Conservation (phyloP, 2,113 vertebrate genomes). For the Sphyrna mokarran region DNA sequence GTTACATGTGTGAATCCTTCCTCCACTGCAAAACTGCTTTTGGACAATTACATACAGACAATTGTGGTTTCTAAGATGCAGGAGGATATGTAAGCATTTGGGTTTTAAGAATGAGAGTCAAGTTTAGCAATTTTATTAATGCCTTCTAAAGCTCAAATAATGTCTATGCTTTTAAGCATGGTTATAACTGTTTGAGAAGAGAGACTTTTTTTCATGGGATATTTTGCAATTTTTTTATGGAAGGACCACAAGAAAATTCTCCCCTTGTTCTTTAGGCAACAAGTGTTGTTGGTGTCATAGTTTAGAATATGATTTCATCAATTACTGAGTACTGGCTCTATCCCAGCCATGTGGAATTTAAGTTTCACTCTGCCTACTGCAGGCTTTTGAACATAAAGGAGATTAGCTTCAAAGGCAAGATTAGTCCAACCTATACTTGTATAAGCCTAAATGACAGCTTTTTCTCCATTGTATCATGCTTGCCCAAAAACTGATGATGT, state of each 20-base stretch:
- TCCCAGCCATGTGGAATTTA: background rate
- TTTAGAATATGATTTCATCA: background rate
- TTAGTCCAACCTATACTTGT: background rate
- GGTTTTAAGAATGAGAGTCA: background rate
- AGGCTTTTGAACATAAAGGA: background rate
- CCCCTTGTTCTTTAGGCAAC: background rate
- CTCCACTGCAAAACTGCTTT: background rate
- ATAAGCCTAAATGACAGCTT: background rate
- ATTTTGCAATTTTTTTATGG: background rate
- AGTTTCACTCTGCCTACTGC: background rate
- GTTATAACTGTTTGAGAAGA: background rate
- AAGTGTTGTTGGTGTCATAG: background rate
- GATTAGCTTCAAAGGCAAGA: background rate
- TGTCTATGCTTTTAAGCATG: background rate
- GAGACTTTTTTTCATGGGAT: background rate
- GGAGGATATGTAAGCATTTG: background rate
- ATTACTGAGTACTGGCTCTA: background rate
- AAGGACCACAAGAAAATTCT: background rate
- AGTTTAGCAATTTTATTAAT: background rate
- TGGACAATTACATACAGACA: background rate
- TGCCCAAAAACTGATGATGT: background rate
- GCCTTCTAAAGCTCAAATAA: background rate
- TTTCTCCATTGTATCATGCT: background rate
- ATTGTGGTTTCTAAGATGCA: background rate
- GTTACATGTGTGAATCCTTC: background rate